Conservation (phyloP, 2,888 invertebrate species). For the Athripsodes cinereus region DNA sequence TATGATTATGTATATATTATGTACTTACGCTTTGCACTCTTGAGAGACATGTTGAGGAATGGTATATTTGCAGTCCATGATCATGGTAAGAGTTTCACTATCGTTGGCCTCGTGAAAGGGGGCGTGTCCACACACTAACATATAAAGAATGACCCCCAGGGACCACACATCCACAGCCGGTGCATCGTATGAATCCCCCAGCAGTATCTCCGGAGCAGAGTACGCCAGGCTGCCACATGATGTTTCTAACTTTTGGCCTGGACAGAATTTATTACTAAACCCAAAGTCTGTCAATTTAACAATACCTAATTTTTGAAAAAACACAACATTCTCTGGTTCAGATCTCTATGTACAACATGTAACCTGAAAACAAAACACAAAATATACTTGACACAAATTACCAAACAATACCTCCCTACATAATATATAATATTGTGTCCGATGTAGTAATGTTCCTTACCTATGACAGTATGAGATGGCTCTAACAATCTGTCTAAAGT, state of each 20-base stretch:
- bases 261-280: constrained; percentile 91
- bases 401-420: too few relatives aligned
- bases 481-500: constrained; percentile 94
- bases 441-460: too few relatives aligned
- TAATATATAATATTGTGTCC: too few relatives aligned
- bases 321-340: constrained; percentile 99
- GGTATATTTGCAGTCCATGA: constrained; percentile 98
- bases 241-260: constrained; percentile 94
- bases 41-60: constrained; percentile 83
- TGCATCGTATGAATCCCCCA: constrained; percentile 98
- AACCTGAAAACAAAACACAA: constrained; percentile 38
- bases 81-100: constrained; percentile 98
- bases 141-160: constrained; percentile 95
- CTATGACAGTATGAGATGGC: constrained; percentile 98
- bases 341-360: constrained; percentile 74
- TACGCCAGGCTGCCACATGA: constrained; percentile 98
- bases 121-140: constrained; percentile 95
- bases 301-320: constrained; percentile 93
- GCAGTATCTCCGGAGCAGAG: constrained; percentile 96
- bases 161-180: constrained; percentile 99
- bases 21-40: constrained; percentile 69
- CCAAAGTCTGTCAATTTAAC: constrained; percentile 99
- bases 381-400: too few relatives aligned
- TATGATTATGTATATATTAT: background rate
- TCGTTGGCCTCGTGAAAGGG: constrained; percentile 99